Percentiles rank a stretch among this genome's conserved stretches.
Conservation (phyloP, 2,113 vertebrate genomes). For the Rhinopomastus cyanomelas region DNA sequence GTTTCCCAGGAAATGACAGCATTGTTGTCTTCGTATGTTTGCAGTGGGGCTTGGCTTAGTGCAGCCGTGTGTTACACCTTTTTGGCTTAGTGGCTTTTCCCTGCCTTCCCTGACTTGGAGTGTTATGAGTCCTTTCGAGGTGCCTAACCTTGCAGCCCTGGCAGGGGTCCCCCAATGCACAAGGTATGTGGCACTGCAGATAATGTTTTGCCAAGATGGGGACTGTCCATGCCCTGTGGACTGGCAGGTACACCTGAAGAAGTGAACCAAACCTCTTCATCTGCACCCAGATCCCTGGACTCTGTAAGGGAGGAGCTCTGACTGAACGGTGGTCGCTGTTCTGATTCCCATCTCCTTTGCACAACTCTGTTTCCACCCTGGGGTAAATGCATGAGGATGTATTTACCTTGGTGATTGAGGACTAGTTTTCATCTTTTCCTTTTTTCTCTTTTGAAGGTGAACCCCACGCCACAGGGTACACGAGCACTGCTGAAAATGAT, state of each 20-base stretch:
- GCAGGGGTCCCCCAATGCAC: not conserved
- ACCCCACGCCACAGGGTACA: conserved; percentile 86
- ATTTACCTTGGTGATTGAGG: not conserved
- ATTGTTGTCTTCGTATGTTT: rapidly evolving
- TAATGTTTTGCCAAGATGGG: not conserved
- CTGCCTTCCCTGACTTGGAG: not conserved
- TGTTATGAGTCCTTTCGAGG: rapidly evolving
- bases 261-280: not conserved
- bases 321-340: rapidly evolving
- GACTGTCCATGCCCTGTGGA: rapidly evolving
- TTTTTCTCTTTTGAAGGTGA: conserved; percentile 78
- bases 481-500: conserved; percentile 92
- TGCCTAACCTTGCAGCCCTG: not conserved
- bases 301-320: rapidly evolving
- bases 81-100: not conserved
- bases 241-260: not conserved
- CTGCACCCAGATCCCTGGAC: not conserved
- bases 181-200: too few relatives aligned
- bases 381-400: rapidly evolving
- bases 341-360: rapidly evolving
- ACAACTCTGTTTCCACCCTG: not conserved
- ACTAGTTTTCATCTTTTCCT: not conserved
- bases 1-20: not conserved
- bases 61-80: not conserved
- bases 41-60: not conserved